Percentiles rank a stretch among this genome's conserved stretches.
Conservation (phyloP, 2,888 invertebrate species). For the Himalopsyche japonica region DNA sequence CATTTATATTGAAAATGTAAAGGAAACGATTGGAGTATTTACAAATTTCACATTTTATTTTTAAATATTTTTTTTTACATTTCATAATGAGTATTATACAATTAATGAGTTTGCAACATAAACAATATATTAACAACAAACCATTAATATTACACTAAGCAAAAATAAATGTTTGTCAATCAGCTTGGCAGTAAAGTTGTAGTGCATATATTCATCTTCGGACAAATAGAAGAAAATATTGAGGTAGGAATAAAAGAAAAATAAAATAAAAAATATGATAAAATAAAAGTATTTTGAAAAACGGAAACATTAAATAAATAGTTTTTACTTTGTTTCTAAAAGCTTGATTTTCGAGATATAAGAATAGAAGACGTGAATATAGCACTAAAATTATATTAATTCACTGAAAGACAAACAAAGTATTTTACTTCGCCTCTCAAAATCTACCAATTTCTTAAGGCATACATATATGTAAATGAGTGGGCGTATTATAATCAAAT, state of each 20-base stretch:
- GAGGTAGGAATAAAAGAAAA: neutral
- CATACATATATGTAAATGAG: neutral
- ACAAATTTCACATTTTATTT: too few relatives aligned
- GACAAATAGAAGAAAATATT: neutral
- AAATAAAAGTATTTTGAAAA: too few relatives aligned
- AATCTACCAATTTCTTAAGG: neutral
- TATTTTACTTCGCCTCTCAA: neutral
- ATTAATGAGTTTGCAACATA: conserved; percentile 16
- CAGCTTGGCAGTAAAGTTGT: neutral
- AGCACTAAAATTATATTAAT: neutral
- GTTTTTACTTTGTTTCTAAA: neutral
- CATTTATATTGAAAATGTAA: too few relatives aligned
- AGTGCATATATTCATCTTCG: neutral
- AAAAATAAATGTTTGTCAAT: neutral
- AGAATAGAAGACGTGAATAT: neutral
- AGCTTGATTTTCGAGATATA: too few relatives aligned
- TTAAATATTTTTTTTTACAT: too few relatives aligned
- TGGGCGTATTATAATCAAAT: neutral
- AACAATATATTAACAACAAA: conserved; percentile 15
- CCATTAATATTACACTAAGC: neutral
- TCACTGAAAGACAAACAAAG: neutral
- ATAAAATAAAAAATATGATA: too few relatives aligned
- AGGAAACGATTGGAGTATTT: too few relatives aligned
- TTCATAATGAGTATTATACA: conserved; percentile 27
- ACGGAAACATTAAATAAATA: neutral